phyloP scores from a whole-genome alignment of 2,888 invertebrate species.

The Harmothoe impar region DNA sequence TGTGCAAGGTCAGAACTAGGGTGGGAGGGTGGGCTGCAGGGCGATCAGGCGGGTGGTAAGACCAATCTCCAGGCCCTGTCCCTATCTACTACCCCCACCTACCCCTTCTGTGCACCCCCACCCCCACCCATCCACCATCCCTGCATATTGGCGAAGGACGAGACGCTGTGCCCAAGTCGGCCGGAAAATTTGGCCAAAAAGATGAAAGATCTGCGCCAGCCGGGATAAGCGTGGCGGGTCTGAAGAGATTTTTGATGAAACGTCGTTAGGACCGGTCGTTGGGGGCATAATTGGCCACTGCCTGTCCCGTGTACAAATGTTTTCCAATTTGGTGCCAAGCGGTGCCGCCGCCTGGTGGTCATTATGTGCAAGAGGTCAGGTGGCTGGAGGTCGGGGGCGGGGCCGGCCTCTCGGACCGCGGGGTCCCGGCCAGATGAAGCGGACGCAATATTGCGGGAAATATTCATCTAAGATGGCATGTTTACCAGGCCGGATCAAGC shows the following conservation, averaged over 20 bases:
- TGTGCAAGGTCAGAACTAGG: constrained; percentile 1
- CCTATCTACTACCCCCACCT: not conserved
- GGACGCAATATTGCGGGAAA: constrained; percentile 61
- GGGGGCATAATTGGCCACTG: constrained; percentile 21
- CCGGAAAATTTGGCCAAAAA: constrained; percentile 34
- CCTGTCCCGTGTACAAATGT: constrained; percentile 44
- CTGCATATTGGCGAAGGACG: not conserved
- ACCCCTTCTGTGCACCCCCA: not conserved
- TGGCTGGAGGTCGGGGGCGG: not conserved
- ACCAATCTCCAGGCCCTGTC: constrained; percentile 6
- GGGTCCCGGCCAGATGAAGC: constrained; percentile 34
- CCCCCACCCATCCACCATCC: not conserved
- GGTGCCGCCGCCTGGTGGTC: constrained; percentile 44
- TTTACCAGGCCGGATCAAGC: constrained; percentile 60
- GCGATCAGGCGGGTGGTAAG: not conserved
- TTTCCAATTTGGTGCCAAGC: constrained; percentile 55
- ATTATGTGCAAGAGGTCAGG: constrained; percentile 51
- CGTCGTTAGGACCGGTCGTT: constrained; percentile 17
- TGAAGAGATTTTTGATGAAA: constrained; percentile 57
- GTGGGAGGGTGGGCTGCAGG: not conserved
- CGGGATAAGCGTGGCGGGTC: constrained; percentile 23
- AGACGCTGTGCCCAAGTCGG: not conserved
- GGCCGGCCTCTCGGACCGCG: not conserved
- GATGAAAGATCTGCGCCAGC: not conserved
- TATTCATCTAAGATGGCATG: constrained; percentile 65